Evolutionary conservation across 53 echinoderm and acorn worm species (phyloP).

Genomic region (Pentamera pediparva): DNA sequence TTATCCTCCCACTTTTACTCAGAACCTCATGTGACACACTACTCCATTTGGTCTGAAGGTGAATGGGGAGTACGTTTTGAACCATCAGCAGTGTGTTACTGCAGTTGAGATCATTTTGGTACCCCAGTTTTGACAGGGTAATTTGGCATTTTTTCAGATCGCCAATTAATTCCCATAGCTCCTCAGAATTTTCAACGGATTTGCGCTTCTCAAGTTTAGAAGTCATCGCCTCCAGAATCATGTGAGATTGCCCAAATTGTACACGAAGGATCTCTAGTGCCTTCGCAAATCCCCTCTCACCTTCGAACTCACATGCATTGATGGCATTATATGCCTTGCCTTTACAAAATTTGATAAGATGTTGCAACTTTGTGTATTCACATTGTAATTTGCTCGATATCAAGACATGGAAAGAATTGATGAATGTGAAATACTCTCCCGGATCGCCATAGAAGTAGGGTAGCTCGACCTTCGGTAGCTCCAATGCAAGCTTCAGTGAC

Average conservation of each 20-base stretch:
- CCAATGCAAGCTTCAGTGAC: slow-evolving; percentile 5
- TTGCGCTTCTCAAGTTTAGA: background rate
- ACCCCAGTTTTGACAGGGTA: background rate
- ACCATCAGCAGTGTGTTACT: background rate
- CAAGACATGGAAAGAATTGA: slow-evolving; percentile 6
- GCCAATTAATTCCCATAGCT: slow-evolving; percentile 13
- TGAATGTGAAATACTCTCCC: slow-evolving; percentile 13
- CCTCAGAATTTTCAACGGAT: background rate
- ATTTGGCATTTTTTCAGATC: slow-evolving; percentile 13
- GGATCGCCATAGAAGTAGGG: slow-evolving; percentile 21
- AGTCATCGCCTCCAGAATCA: background rate
- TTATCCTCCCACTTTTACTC: background rate
- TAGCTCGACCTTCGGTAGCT: slow-evolving; percentile 16
- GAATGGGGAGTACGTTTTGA: background rate
- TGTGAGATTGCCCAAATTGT: slow-evolving; percentile 7
- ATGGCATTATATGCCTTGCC: slow-evolving; percentile 15
- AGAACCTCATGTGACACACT: background rate
- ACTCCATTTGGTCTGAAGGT: slow-evolving; percentile 3
- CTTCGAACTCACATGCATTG: slow-evolving; percentile 17
- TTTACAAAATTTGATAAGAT: slow-evolving; percentile 19
- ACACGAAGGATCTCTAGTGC: slow-evolving; percentile 3
- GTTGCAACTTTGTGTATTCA: slow-evolving; percentile 14
- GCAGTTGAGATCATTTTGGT: background rate
- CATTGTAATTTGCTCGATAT: slow-evolving; percentile 7
- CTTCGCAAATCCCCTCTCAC: background rate